phyloP scores from a whole-genome alignment of 2,113 vertebrate species.

The Halichoeres trimaculatus region DNA sequence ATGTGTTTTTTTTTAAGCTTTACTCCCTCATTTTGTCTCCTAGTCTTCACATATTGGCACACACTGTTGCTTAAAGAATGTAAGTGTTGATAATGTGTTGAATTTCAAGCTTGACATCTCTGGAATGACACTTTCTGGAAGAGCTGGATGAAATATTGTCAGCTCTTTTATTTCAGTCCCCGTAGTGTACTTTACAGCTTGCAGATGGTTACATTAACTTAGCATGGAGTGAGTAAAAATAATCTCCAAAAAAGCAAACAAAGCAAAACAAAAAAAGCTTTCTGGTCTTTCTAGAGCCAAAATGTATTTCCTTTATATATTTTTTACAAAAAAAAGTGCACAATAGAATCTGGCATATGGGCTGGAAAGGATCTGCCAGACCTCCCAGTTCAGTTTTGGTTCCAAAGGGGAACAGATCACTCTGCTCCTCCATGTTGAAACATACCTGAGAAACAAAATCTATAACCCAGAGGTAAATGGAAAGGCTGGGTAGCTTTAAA shows the following conservation, averaged over 20 bases:
- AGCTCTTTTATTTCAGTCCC: not conserved
- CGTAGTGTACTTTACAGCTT: not conserved
- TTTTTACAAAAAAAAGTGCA: too few species aligned
- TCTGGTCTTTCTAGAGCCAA: not conserved
- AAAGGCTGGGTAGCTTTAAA: not conserved
- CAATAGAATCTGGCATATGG: not conserved
- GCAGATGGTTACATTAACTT: not conserved
- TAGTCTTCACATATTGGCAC: constrained; percentile 49
- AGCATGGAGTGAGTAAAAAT: not conserved
- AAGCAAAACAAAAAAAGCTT: not conserved
- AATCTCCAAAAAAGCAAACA: not conserved
- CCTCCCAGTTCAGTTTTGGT: not conserved
- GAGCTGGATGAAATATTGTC: not conserved
- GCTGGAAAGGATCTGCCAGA: too few species aligned
- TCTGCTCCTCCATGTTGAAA: not conserved
- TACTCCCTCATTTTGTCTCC: constrained; percentile 42
- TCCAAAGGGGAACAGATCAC: not conserved
- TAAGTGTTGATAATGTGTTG: constrained; percentile 16
- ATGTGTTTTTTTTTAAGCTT: constrained; percentile 73
- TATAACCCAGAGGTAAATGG: not conserved
- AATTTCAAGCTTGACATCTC: constrained; percentile 35
- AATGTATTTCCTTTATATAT: not conserved
- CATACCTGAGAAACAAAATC: not conserved
- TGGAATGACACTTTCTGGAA: not conserved
- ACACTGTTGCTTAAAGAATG: constrained; percentile 61